A percentile compares a stretch with the other conserved stretches of the same genome.
Evolutionary conservation across 2,888 invertebrate genomes (phyloP).

Genomic region (Coleophora flavipennella): DNA sequence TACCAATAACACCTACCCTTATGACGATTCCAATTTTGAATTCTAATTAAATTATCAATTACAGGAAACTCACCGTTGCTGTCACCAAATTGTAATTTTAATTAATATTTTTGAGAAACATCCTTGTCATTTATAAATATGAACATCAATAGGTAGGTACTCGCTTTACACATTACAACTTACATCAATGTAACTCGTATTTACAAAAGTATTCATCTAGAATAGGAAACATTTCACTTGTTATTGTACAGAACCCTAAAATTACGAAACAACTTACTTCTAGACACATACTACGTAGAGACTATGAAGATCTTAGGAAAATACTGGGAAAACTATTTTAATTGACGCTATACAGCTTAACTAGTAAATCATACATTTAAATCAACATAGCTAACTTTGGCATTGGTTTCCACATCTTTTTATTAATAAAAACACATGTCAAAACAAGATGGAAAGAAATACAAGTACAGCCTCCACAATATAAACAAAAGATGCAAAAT

Average conservation of each 20-base stretch:
- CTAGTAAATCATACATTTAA: conserved; percentile 59
- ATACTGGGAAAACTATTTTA: conserved; percentile 63
- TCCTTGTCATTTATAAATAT: conserved; percentile 49
- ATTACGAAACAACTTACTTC: conserved; percentile 60
- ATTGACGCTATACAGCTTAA: conserved; percentile 71
- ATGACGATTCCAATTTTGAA: conserved; percentile 58
- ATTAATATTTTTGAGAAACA: conserved; percentile 39
- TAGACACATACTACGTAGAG: conserved; percentile 54
- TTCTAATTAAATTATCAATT: conserved; percentile 64
- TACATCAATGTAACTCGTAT: conserved; percentile 36
- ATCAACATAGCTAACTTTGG: conserved; percentile 73
- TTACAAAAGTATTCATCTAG: conserved; percentile 60
- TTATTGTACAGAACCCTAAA: conserved; percentile 59
- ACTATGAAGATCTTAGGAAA: conserved; percentile 63
- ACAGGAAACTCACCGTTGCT: conserved; percentile 71
- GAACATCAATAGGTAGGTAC: conserved; percentile 69
- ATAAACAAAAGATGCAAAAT: conserved; percentile 32
- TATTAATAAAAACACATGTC: conserved; percentile 61
- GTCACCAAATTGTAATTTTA: conserved; percentile 29
- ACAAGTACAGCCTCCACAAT: conserved; percentile 45
- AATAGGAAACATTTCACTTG: conserved; percentile 69
- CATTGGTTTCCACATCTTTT: conserved; percentile 66
- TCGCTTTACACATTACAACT: conserved; percentile 58
- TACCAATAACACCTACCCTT: conserved; percentile 58
- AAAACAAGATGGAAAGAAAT: conserved; percentile 61